Evolutionary conservation across 1,140 invertebrate genomes (phyloP).

Genomic region (Zaprionus nigranus): DNA sequence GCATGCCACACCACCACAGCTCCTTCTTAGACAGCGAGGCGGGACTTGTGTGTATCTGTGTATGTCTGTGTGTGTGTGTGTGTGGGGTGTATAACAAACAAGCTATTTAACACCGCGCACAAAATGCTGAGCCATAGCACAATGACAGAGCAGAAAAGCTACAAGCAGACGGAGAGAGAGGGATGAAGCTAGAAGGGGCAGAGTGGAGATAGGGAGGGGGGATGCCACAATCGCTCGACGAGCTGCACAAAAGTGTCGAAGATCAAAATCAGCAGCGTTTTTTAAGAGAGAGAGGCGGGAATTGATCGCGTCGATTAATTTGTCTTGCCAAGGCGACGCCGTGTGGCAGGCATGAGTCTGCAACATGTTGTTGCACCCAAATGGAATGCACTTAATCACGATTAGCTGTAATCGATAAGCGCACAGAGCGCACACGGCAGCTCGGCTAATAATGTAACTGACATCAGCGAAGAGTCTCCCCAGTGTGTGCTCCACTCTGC

Average conservation of each 20-base stretch:
- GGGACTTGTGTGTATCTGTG: slow-evolving; percentile 8
- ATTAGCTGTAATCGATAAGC: slow-evolving; percentile 84
- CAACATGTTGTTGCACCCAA: slow-evolving; percentile 79
- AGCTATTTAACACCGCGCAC: slow-evolving; percentile 76
- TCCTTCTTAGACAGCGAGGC: slow-evolving; percentile 65
- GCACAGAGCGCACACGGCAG: slow-evolving; percentile 20
- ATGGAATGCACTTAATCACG: slow-evolving; percentile 84
- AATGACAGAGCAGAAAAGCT: slow-evolving; percentile 63
- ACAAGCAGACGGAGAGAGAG: not conserved
- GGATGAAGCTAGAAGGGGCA: no score
- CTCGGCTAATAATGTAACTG: slow-evolving; percentile 28
- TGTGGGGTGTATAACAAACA: slow-evolving; percentile 76
- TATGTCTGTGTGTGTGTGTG: slow-evolving; percentile 40
- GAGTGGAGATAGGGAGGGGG: not conserved
- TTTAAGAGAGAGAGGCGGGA: slow-evolving; percentile 36
- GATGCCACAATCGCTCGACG: slow-evolving; percentile 5
- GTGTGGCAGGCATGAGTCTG: slow-evolving; percentile 74
- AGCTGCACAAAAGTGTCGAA: slow-evolving; percentile 74
- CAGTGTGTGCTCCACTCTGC: slow-evolving; percentile 26
- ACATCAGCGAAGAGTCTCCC: slow-evolving; percentile 37
- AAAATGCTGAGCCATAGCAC: slow-evolving; percentile 71
- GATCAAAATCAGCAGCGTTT: slow-evolving; percentile 80
- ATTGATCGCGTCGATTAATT: slow-evolving; percentile 84
- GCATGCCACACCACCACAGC: slow-evolving; percentile 15
- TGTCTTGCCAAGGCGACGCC: slow-evolving; percentile 64